phyloP scores from a whole-genome alignment of 2,888 invertebrate species.

The Abscondita cerata region DNA sequence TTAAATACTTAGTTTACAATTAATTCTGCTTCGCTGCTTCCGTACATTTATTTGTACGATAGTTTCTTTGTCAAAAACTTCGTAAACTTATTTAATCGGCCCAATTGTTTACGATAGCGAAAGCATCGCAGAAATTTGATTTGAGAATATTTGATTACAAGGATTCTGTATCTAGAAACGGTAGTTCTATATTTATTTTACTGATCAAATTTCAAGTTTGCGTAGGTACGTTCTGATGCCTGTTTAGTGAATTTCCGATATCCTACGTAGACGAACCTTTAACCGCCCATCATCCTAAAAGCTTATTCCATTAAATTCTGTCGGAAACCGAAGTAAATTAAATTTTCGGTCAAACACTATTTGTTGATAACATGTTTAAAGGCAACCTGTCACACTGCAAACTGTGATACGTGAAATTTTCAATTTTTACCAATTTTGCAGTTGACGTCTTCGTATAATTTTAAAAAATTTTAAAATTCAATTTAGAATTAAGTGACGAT shows the following conservation, averaged over 20 bases:
- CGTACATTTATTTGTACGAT: too few species aligned
- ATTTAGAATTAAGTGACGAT: conserved; percentile 4
- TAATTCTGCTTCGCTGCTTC: too few species aligned
- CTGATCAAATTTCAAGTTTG: too few species aligned
- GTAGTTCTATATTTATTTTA: too few species aligned
- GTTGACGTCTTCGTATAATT: conserved; percentile 2
- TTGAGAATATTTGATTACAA: too few species aligned
- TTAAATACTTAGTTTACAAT: too few species aligned
- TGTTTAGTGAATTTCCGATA: conserved; percentile 13
- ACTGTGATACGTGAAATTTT: conserved; percentile 18
- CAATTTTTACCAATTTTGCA: not conserved
- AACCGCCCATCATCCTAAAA: conserved; percentile 25
- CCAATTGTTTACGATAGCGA: too few species aligned
- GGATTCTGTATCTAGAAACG: too few species aligned
- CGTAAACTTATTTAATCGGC: too few species aligned
- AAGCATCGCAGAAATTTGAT: too few species aligned
- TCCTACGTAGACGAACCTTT: conserved; percentile 4
- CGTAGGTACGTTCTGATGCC: not conserved
- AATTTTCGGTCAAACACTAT: conserved; percentile 33
- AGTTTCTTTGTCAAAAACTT: too few species aligned
- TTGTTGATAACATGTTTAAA: conserved; percentile 35
- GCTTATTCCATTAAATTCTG: conserved; percentile 38
- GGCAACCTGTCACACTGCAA: conserved; percentile 21
- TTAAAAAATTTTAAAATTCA: not conserved
- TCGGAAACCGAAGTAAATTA: conserved; percentile 35